Evolutionary conservation across 2,113 vertebrate species (phyloP).

Genomic region (Pandion haliaetus): DNA sequence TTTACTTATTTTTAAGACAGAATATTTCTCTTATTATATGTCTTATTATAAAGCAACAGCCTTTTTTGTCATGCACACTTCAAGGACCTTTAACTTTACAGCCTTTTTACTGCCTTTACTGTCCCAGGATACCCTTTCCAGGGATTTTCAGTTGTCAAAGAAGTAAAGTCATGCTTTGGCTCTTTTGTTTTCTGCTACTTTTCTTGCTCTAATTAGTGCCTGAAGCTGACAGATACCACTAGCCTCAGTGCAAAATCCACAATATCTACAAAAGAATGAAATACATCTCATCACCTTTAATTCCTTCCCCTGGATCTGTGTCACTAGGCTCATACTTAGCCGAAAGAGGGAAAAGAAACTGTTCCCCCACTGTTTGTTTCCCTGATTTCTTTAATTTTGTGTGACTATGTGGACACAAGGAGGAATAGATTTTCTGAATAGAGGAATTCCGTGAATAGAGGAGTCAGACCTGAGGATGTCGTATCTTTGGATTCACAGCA

Average conservation of each 20-base stretch:
- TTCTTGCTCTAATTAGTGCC: neutral
- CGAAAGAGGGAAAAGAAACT: neutral
- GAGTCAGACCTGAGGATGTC: neutral
- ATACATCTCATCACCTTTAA: neutral
- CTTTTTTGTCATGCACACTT: neutral
- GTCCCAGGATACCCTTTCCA: neutral
- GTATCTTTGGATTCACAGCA: neutral
- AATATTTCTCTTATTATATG: neutral
- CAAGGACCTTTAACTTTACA: neutral
- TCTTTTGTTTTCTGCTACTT: neutral
- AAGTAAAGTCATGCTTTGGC: neutral
- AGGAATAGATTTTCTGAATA: neutral
- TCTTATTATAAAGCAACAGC: neutral
- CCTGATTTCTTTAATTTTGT: neutral
- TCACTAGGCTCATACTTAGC: neutral
- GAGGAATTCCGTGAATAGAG: neutral
- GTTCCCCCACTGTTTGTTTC: neutral
- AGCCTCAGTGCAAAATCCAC: neutral
- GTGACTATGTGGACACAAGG: neutral
- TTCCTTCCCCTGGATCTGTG: neutral
- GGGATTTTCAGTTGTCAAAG: neutral
- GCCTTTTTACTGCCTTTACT: neutral
- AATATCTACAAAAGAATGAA: neutral
- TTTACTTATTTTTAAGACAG: neutral
- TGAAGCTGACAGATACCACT: neutral